Percentiles rank a stretch among this genome's conserved stretches.
Conservation (phyloP, 2,797 vertebrate genomes). For the Mus minutoides region DNA sequence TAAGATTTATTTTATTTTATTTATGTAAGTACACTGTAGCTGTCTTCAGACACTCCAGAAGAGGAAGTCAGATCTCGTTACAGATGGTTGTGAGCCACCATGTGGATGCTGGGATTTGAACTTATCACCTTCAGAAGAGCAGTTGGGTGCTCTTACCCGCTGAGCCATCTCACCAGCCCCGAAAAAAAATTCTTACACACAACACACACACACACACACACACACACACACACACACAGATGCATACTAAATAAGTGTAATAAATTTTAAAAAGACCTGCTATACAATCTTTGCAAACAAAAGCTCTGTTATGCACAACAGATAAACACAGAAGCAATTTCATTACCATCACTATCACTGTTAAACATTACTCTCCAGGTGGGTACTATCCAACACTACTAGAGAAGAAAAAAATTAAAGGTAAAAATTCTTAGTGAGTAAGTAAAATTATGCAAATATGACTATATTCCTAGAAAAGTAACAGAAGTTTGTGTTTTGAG, state of each 20-base stretch:
- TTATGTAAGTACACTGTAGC: no score
- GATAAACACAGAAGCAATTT: background rate
- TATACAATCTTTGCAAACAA: background rate
- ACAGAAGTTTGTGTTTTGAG: background rate
- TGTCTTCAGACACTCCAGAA: no score
- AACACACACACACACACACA: background rate
- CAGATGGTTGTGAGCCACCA: no score
- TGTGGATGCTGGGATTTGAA: no score
- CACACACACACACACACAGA: background rate
- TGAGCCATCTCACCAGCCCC: no score
- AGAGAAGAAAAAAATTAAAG: background rate
- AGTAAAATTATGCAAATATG: background rate
- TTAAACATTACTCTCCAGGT: background rate
- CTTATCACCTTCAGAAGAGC: no score
- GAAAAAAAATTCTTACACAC: background rate
- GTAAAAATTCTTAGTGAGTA: background rate
- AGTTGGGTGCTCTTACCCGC: no score
- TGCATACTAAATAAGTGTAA: background rate
- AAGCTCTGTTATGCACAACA: background rate
- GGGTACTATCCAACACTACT: background rate
- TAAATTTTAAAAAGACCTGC: background rate
- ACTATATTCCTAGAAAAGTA: background rate
- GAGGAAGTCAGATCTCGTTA: no score
- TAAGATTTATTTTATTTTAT: no score
- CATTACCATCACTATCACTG: background rate